A percentile compares a stretch with the other conserved stretches of the same genome.
phyloP scores from a whole-genome alignment of 2,113 vertebrate genomes.

The Theropithecus gelada region DNA sequence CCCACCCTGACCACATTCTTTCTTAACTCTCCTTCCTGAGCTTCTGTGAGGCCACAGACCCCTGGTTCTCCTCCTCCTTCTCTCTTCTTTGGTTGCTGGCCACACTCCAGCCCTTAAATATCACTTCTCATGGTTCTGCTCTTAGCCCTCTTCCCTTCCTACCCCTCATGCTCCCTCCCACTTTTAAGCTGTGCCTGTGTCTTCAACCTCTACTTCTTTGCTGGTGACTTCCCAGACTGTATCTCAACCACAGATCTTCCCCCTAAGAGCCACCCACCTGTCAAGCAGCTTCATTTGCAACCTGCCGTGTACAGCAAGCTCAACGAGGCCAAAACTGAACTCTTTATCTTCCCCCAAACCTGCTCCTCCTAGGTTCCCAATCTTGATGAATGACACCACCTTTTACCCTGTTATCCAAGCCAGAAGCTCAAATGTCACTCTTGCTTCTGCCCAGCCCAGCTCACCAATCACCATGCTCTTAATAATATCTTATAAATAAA shows the following conservation, averaged over 20 bases:
- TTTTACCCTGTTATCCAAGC: slow-evolving; percentile 3
- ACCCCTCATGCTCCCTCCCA: not conserved
- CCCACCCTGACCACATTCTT: not conserved
- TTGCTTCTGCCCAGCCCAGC: not conserved
- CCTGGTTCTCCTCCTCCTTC: not conserved
- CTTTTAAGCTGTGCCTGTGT: not conserved
- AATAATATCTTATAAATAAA: not conserved
- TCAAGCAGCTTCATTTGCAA: not conserved
- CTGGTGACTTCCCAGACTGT: not conserved
- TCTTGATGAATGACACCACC: not conserved
- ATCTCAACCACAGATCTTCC: not conserved
- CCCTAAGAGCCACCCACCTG: not conserved
- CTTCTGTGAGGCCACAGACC: not conserved
- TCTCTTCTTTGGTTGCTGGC: not conserved
- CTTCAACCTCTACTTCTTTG: not conserved
- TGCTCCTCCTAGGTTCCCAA: not conserved
- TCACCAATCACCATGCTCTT: not conserved
- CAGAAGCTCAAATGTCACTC: not conserved
- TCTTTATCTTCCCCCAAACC: not conserved
- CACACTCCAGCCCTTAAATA: not conserved
- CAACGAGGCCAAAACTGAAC: not conserved
- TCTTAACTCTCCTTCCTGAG: not conserved
- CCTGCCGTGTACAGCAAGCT: not conserved
- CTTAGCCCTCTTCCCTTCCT: not conserved
- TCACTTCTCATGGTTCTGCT: not conserved